phyloP scores from a whole-genome alignment of 2,797 vertebrate species.

The Phataginus tetradactyla region DNA sequence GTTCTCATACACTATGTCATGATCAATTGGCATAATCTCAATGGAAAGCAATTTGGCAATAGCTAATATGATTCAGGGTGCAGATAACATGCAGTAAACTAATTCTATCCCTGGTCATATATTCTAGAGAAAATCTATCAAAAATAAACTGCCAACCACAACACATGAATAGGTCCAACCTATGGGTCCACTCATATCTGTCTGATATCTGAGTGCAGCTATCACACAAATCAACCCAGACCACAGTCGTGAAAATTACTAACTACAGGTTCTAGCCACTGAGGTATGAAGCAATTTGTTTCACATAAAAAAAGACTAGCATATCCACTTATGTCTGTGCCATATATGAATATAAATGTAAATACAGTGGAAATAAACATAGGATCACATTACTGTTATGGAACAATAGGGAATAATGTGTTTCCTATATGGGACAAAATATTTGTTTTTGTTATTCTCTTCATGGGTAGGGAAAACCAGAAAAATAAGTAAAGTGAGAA shows the following conservation, averaged over 20 bases:
- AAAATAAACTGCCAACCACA: neutral
- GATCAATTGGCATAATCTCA: neutral
- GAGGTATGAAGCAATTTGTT: neutral
- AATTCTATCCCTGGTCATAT: neutral
- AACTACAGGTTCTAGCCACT: neutral
- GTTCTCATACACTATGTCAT: neutral
- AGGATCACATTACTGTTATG: neutral
- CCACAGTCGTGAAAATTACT: neutral
- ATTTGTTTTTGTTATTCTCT: neutral
- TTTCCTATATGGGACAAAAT: neutral
- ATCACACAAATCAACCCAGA: neutral
- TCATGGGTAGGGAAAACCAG: neutral
- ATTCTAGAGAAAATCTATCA: neutral
- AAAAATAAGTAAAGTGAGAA: neutral
- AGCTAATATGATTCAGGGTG: neutral
- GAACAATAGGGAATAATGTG: neutral
- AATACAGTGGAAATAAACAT: conserved; percentile 26
- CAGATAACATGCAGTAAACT: neutral
- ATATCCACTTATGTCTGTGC: neutral
- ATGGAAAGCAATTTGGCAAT: neutral
- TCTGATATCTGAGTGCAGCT: neutral
- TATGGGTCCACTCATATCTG: neutral
- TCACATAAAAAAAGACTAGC: neutral
- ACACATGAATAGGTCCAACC: neutral
- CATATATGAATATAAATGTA: neutral